Conservation (phyloP, 2,888 invertebrate species). For the Ametastegia equiseti region DNA sequence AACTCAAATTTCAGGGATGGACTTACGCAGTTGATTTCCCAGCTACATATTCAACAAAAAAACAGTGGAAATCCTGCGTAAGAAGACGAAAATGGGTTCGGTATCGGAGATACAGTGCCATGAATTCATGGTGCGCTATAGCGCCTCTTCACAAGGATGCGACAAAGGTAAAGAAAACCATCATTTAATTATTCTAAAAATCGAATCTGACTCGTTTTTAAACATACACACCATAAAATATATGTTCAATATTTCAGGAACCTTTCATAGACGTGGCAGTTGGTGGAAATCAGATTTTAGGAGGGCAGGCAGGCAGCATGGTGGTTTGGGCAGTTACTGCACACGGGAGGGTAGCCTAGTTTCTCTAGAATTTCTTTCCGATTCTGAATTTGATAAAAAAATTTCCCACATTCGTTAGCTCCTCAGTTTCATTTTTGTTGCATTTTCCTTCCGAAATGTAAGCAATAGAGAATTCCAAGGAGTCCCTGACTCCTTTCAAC, state of each 20-base stretch:
- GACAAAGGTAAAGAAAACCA: conserved; percentile 80
- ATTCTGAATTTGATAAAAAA: no score
- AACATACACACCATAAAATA: no score
- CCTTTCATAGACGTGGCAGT: conserved; percentile 95
- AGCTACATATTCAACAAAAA: conserved; percentile 86
- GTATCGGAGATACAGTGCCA: conserved; percentile 90
- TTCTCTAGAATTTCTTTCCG: no score
- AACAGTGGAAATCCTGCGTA: conserved; percentile 94
- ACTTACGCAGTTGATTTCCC: conserved; percentile 96
- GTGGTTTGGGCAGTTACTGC: conserved; percentile 96
- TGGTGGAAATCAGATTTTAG: conserved; percentile 90
- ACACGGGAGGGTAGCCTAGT: conserved; percentile 84
- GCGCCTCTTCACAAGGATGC: conserved; percentile 93
- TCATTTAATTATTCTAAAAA: not conserved
- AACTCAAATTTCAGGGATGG: conserved; percentile 82
- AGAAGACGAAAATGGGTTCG: conserved; percentile 93
- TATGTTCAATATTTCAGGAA: conserved; percentile 78
- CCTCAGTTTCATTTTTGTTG: no score
- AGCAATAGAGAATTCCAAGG: not conserved
- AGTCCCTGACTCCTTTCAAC: no score
- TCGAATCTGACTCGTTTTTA: no score
- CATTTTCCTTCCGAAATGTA: no score
- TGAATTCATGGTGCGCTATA: conserved; percentile 95
- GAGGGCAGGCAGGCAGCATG: conserved; percentile 85
- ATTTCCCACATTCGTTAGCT: no score